A percentile compares a stretch with the other conserved stretches of the same genome.
Conservation (phyloP, 2,888 invertebrate species). For the Brachynemurus nebulosus region DNA sequence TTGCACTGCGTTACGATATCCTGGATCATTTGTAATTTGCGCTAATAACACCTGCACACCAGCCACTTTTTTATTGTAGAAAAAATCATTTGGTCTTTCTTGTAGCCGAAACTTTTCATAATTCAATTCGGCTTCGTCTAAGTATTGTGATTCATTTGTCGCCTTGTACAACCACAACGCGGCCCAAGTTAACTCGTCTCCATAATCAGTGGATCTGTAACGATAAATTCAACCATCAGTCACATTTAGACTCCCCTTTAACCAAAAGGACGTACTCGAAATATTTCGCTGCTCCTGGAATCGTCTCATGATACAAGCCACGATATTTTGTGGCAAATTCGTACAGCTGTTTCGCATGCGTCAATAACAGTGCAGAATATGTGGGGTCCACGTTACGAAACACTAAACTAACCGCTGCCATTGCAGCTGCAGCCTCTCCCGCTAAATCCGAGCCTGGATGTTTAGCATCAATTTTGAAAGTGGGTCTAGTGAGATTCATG, state of each 20-base stretch:
- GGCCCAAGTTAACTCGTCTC: slow-evolving; percentile 42
- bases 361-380: slow-evolving; percentile 32
- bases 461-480: slow-evolving; percentile 38
- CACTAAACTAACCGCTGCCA: slow-evolving; percentile 39
- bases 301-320: slow-evolving; percentile 37
- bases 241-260: not conserved
- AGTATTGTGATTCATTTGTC: slow-evolving; percentile 32
- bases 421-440: slow-evolving; percentile 42
- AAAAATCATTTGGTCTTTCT: slow-evolving; percentile 35
- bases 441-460: slow-evolving; percentile 46
- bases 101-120: slow-evolving; percentile 35
- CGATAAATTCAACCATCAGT: not conserved
- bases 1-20: slow-evolving; percentile 31
- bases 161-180: slow-evolving; percentile 41
- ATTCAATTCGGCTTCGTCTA: slow-evolving; percentile 34
- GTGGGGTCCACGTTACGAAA: slow-evolving; percentile 31
- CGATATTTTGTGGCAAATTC: slow-evolving; percentile 34
- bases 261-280: slow-evolving; percentile 29
- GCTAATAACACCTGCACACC: slow-evolving; percentile 39
- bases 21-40: slow-evolving; percentile 30
- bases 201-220: slow-evolving; percentile 37
- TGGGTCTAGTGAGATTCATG: slow-evolving; percentile 39
- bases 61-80: slow-evolving; percentile 40
- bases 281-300: slow-evolving; percentile 35
- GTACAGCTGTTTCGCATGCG: slow-evolving; percentile 37